Percentiles rank a stretch among this genome's conserved stretches.
These are phyloP conservation scores for Aelia acuminata DNA, from an alignment of 2,888 invertebrate species.

Conservation along the genomic window DNA sequence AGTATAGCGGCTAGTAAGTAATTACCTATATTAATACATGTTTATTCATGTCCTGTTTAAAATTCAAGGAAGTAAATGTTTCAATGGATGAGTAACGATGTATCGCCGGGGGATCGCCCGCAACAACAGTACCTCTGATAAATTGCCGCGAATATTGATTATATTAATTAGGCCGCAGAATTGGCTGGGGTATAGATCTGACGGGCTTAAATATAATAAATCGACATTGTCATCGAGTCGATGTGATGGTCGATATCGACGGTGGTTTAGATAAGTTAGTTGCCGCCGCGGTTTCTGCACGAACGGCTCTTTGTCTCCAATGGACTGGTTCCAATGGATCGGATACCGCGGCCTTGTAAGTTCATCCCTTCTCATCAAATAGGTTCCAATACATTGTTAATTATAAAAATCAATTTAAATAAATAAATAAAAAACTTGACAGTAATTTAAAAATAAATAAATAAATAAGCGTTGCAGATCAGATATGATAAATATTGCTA, in stretches of 20 bases:
- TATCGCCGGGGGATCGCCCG: not conserved
- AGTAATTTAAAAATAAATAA: too few species aligned
- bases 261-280: not conserved
- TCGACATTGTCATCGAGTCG: slow-evolving; percentile 29
- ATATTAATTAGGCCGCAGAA: not conserved
- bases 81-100: not conserved
- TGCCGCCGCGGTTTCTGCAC: not conserved
- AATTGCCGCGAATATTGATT: not conserved
- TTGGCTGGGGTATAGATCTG: slow-evolving; percentile 1
- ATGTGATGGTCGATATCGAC: not conserved
- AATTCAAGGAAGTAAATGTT: not conserved
- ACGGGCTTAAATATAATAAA: not conserved
- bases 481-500: too few species aligned
- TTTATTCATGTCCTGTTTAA: not conserved
- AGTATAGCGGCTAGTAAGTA: not conserved
- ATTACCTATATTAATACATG: not conserved
- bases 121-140: not conserved
- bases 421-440: too few species aligned
- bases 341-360: slow-evolving; percentile 9
- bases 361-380: not conserved
- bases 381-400: too few species aligned
- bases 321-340: slow-evolving; percentile 4
- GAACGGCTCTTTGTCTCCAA: not conserved
- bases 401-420: too few species aligned
- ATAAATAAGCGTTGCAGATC: too few species aligned